Evolutionary conservation across 2,888 invertebrate genomes (phyloP), one percentile per base, ranked within the genome.

Genomic region (Magallana nippona): DNA sequence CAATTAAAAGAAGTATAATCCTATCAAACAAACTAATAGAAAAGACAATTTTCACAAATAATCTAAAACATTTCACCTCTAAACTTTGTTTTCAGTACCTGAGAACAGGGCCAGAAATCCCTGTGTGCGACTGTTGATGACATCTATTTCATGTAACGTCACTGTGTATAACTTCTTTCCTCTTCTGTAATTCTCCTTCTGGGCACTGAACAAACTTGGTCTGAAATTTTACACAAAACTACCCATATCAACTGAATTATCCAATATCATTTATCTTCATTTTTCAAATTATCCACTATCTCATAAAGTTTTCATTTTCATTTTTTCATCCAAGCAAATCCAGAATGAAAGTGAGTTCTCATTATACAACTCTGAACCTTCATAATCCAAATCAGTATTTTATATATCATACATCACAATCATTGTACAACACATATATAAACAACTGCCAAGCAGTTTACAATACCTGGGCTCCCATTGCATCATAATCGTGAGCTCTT

Each of bases 81-180:
- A 44, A 44, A 44, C 8, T 44, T 44, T 0, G 5, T 55, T 55
- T 79, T 60, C 87, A 86, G 81, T 89, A 96, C 98, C 98, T 10
- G 99, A 98, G 94, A 99, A 99, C 0, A 99, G 95, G 0, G 99
- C 99, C 32, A 99, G 94, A 93, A 99, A 99, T 0, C 99, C 99
- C 93, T 99, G 99, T 0, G 99, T 98, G 87, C 99, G 96, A 71
- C 98, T 98, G 94, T 99, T 99, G 93, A 99, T 99, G 8, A 99
- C 99, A 94, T 99, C 99, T 82, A 99, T 98, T 94, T 99, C 99
- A 93, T 99, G 99, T n/a, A 99, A 95, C 0, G 98, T 98, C 0
- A 99, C 99, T 0, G 99, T 99, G 94, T 0, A 99, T 98, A 11
- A 95, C 98, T 95, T 99, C 98, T 93, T 99, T 98, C 32, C 99